A percentile compares a stretch with the other conserved stretches of the same genome.
These are phyloP conservation scores for Percina caprodes DNA, from an alignment of 2,113 vertebrate species.

Conservation along the genomic window DNA sequence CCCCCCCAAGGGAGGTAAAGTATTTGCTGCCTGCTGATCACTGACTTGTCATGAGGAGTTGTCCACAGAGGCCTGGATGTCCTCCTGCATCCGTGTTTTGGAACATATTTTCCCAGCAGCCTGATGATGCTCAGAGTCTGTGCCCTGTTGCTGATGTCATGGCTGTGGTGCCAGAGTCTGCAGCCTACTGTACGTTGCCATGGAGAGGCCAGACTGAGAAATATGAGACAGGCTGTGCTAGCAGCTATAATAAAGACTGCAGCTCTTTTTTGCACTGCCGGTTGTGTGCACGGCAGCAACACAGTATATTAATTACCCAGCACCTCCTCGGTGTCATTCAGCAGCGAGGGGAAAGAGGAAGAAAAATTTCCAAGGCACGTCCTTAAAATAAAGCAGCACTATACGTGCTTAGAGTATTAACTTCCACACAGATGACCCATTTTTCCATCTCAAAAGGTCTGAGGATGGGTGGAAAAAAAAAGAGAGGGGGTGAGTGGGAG, in stretches of 20 bases:
- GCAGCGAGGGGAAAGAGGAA: conserved; percentile 36
- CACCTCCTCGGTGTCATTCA: conserved; percentile 70
- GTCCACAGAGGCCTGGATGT: conserved; percentile 31
- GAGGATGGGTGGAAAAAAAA: conserved; percentile 70
- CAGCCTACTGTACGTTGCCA: conserved; percentile 69
- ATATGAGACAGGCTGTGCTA: conserved; percentile 68
- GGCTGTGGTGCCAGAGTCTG: conserved; percentile 47
- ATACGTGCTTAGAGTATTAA: conserved; percentile 82
- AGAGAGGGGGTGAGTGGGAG: background rate
- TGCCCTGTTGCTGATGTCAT: conserved; percentile 61
- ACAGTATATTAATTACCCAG: conserved; percentile 75
- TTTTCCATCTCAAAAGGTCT: conserved; percentile 82
- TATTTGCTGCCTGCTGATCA: conserved; percentile 26
- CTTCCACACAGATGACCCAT: conserved; percentile 83
- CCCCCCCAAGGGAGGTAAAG: conserved; percentile 26
- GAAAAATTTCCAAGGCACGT: conserved; percentile 73
- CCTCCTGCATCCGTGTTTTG: conserved; percentile 31
- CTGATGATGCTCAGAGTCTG: conserved; percentile 39
- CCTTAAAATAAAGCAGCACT: conserved; percentile 83
- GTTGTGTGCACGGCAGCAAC: conserved; percentile 61
- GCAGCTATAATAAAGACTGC: conserved; percentile 67
- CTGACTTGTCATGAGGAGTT: background rate
- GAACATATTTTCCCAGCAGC: conserved; percentile 32
- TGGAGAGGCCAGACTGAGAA: conserved; percentile 63
- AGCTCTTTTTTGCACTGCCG: conserved; percentile 52